These are phyloP conservation scores for Cosmorhoe ocellata DNA, from an alignment of 2,888 invertebrate species.

Conservation along the genomic window DNA sequence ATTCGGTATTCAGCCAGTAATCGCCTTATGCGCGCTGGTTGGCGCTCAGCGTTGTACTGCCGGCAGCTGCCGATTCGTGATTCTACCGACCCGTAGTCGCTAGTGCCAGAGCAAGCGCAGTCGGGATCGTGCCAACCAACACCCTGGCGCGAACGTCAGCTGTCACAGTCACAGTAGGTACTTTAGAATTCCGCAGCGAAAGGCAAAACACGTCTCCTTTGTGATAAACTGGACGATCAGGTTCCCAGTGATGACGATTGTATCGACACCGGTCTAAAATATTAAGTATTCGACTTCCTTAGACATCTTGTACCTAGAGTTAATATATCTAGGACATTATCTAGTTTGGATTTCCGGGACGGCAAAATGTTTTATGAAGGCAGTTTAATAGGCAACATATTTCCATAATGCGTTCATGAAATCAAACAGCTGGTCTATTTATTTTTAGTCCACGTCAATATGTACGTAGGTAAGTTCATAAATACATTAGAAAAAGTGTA, in stretches of 20 bases:
- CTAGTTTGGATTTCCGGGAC: background rate
- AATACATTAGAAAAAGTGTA: too few relatives aligned
- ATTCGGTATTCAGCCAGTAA: slow-evolving; percentile 35
- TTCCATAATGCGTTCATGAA: too few relatives aligned
- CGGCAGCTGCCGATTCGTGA: slow-evolving; percentile 29
- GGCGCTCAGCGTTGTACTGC: slow-evolving; percentile 67
- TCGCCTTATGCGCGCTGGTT: slow-evolving; percentile 55
- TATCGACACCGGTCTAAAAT: background rate
- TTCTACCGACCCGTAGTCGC: slow-evolving; percentile 17
- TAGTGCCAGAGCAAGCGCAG: slow-evolving; percentile 29
- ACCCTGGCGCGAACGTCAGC: slow-evolving; percentile 36
- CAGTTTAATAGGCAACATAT: too few relatives aligned
- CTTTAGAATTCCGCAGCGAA: slow-evolving; percentile 27
- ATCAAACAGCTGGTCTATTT: too few relatives aligned
- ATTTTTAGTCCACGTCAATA: too few relatives aligned
- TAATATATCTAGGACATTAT: background rate
- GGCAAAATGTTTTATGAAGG: background rate
- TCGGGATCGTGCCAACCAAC: slow-evolving; percentile 55
- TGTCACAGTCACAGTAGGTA: slow-evolving; percentile 26
- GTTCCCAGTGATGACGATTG: background rate
- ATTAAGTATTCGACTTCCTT: slow-evolving; percentile 5
- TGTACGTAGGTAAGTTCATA: too few relatives aligned
- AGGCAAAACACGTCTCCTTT: slow-evolving; percentile 12
- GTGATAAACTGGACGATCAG: slow-evolving; percentile 7
- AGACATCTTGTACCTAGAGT: background rate